Evolutionary conservation across 2,113 vertebrate genomes (phyloP), one percentile per base, ranked within the genome.

Genomic region (Cebus imitator): DNA sequence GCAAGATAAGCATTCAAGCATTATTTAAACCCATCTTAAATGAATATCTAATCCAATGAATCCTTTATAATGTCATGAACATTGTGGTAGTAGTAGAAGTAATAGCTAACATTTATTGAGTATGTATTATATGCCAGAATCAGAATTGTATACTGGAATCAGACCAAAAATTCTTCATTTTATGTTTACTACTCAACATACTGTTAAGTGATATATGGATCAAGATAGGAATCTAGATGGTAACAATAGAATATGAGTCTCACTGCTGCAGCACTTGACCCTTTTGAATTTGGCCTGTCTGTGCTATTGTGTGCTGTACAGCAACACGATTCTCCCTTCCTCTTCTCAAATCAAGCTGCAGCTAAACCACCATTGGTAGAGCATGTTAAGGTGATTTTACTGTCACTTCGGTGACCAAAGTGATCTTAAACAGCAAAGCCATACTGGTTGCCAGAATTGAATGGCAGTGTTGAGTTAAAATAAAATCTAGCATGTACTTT

Each of bases 121-220:
- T 82, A 58, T 55, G 32, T 58, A 35, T 21, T 73, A 48, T 66
- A 14, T 78, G 43, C n/a, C 87, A 86, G 87, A 52, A 66, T 72
- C 78, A 84, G 87, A 73, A 95, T 50, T n/a, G 55, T 85, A 18
- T 80, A 12, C 73, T 87, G 17, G 27, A 50, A 86, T 45, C 78
- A 88, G 66, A 97, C 23, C 7, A 48, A 40, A 96, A 80, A 32
- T 25, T 83, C 76, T 76, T 79, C 27, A 25, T 64, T 73, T 48
- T 52, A 1, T n/a, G 10, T 75, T 70, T 92, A 64, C 25, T 61
- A 8, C 13, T 66, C 30, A 83, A 43, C 40, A 70, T 37, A 37
- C 9, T 48, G 25, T 17, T 52, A 55, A 73, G 25, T 25, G 85
- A 86, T 6, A 11, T 61, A 7, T 14, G 23, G 66, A 32, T 35